Conservation (phyloP, 2,113 vertebrate species). For the Antechinus flavipes region DNA sequence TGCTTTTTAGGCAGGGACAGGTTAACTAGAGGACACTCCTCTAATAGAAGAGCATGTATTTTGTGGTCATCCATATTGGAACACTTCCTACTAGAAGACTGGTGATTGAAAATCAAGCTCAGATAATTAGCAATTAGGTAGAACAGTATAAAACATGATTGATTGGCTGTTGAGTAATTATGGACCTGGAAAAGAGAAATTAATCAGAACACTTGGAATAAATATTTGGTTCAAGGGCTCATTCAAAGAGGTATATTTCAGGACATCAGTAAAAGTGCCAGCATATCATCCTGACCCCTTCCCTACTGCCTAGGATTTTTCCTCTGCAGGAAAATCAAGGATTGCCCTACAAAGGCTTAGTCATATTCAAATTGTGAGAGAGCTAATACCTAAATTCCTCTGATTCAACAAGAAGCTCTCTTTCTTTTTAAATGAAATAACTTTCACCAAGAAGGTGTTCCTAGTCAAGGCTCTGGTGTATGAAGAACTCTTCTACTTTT, state of each 20-base stretch:
- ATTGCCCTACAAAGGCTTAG: background rate
- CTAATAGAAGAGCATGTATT: background rate
- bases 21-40: background rate
- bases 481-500: background rate
- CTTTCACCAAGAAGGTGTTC: background rate
- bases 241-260: background rate
- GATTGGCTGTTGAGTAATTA: constrained; percentile 47
- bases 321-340: background rate
- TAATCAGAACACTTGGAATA: constrained; percentile 45
- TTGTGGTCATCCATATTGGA: background rate
- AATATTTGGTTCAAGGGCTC: constrained; percentile 41
- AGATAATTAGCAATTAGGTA: constrained; percentile 44
- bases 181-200: constrained; percentile 33
- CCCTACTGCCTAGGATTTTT: background rate
- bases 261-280: background rate
- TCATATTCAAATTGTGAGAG: background rate
- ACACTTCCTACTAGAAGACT: constrained; percentile 15
- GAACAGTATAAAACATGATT: constrained; percentile 33
- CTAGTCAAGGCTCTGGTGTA: background rate
- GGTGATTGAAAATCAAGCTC: constrained; percentile 55
- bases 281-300: background rate
- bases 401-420: background rate
- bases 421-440: background rate
- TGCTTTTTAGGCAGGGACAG: background rate
- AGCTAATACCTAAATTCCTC: background rate